These are phyloP conservation scores for Leuciscus idus DNA, from an alignment of 2,113 vertebrate genomes.

Conservation along the genomic window DNA sequence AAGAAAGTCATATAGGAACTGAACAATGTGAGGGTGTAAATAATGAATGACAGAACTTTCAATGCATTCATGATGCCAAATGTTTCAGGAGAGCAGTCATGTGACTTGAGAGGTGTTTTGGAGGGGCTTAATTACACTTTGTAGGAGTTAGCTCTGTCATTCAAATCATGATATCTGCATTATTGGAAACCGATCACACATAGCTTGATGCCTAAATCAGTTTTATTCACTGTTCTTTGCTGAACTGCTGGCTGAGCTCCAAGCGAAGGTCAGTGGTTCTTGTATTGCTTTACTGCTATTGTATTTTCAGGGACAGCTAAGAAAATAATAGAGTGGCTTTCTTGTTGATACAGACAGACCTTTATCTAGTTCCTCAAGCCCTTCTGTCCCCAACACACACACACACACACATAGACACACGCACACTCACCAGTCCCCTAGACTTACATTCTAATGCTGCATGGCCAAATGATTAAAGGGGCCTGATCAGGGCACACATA, in stretches of 20 bases:
- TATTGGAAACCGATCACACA: not conserved
- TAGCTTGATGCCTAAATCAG: not conserved
- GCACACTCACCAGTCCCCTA: conserved; percentile 49
- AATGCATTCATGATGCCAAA: not conserved
- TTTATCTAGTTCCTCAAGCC: conserved; percentile 71
- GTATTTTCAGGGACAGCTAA: conserved; percentile 63
- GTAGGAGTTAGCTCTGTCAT: not conserved
- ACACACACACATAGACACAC: too few species aligned
- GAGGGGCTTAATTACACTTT: not conserved
- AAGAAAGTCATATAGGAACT: not conserved
- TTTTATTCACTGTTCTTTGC: not conserved
- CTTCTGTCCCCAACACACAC: conserved; percentile 45
- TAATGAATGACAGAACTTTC: not conserved
- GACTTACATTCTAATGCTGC: conserved; percentile 70
- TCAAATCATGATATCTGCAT: conserved; percentile 4
- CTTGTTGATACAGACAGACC: conserved; percentile 67
- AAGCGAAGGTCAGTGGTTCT: not conserved
- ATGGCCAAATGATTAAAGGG: conserved; percentile 77
- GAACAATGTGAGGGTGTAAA: not conserved
- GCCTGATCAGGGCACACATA: conserved; percentile 68
- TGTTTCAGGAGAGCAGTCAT: not conserved
- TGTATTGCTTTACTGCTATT: conserved; percentile 57
- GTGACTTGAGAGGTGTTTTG: not conserved
- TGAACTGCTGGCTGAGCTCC: conserved; percentile 17
- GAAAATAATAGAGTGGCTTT: conserved; percentile 66